Evolutionary conservation across 2,888 invertebrate genomes (phyloP).

Genomic region (Agrilus cyanescens): DNA sequence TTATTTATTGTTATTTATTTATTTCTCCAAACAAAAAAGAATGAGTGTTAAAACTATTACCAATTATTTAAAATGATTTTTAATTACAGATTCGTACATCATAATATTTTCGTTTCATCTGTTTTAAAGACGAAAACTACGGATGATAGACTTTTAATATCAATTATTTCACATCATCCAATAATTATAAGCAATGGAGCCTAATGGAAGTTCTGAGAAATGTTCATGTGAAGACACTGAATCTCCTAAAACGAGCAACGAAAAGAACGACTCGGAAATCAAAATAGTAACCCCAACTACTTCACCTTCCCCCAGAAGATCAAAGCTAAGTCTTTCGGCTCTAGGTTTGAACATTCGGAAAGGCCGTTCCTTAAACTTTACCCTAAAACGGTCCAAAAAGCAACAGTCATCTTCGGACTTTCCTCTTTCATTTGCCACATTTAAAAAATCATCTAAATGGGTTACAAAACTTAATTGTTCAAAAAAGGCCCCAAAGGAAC

Average conservation of each 20-base stretch:
- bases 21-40: too few relatives aligned
- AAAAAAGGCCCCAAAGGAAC: constrained; percentile 27
- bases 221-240: constrained; percentile 28
- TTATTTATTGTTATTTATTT: too few relatives aligned
- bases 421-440: neutral
- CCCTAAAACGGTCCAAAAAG: constrained; percentile 24
- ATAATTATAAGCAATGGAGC: constrained; percentile 1
- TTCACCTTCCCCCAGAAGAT: constrained; percentile 23
- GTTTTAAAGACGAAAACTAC: too few relatives aligned
- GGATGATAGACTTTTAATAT: too few relatives aligned
- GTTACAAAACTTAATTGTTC: constrained; percentile 30
- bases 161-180: too few relatives aligned
- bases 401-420: neutral
- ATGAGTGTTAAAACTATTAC: too few relatives aligned
- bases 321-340: constrained; percentile 25
- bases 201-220: constrained; percentile 16
- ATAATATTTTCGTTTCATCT: too few relatives aligned
- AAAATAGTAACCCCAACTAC: constrained; percentile 4
- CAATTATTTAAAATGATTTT: too few relatives aligned
- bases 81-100: too few relatives aligned
- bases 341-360: constrained; percentile 28
- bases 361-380: constrained; percentile 27
- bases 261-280: constrained; percentile 22
- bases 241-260: constrained; percentile 19
- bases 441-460: constrained; percentile 31